A percentile compares a stretch with the other conserved stretches of the same genome.
Conservation (phyloP, 1,140 invertebrate species). For the Hypothenemus hampei region DNA sequence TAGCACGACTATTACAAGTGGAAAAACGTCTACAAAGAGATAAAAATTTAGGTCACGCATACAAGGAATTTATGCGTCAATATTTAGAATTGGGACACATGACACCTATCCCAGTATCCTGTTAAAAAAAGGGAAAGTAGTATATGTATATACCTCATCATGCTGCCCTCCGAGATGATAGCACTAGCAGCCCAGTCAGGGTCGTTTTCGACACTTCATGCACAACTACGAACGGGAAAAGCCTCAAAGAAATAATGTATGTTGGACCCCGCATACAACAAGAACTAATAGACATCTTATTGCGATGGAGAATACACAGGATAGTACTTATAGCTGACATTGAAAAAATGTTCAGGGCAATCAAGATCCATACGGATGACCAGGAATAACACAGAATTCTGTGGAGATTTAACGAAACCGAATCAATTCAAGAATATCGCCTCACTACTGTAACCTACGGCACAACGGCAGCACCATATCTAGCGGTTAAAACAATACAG, state of each 20-base stretch:
- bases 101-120: not conserved
- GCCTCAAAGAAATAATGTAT: not conserved
- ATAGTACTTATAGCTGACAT: not conserved
- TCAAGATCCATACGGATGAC: not conserved
- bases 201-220: not conserved
- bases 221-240: not conserved
- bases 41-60: not conserved
- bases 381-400: not conserved
- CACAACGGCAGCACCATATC: too few species aligned
- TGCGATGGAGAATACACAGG: not conserved
- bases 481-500: too few species aligned
- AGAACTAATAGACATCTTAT: not conserved
- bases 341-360: not conserved
- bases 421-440: conserved; percentile 34
- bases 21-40: not conserved
- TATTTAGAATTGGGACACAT: not conserved
- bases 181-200: not conserved
- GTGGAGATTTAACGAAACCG: not conserved
- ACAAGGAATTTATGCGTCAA: not conserved
- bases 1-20: not conserved
- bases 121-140: not conserved
- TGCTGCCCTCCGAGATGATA: not conserved
- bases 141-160: conserved; percentile 28
- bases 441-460: conserved; percentile 39
- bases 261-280: not conserved